phyloP scores from a whole-genome alignment of 2,797 vertebrate genomes.

The Brachyrhaphis roseni region DNA sequence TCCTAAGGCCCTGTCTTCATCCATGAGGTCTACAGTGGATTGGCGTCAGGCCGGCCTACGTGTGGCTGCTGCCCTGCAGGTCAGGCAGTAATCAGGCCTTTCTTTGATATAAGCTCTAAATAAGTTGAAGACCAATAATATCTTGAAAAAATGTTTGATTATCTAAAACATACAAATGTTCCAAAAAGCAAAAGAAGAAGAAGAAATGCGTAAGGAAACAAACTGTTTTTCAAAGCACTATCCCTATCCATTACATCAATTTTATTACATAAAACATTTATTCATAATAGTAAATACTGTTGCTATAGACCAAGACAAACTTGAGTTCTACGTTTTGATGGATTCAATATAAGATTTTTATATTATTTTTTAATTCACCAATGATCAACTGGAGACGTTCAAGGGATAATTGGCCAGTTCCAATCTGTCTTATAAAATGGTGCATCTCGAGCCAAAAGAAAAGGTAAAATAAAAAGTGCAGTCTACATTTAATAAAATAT shows the following conservation, averaged over 20 bases:
- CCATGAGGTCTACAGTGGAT: no score
- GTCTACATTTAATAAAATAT: slow-evolving; percentile 1
- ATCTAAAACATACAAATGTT: neutral
- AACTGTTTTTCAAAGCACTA: neutral
- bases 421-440: neutral
- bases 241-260: neutral
- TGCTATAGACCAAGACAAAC: neutral
- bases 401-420: neutral
- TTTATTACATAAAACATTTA: neutral
- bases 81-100: neutral
- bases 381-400: neutral
- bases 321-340: neutral
- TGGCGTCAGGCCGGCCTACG: no score
- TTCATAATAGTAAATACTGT: neutral
- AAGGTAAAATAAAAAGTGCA: neutral
- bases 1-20: no score
- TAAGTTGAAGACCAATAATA: neutral
- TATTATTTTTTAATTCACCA: neutral
- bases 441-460: neutral
- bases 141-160: neutral
- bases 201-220: neutral
- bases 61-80: no score
- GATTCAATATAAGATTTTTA: neutral
- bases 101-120: neutral
- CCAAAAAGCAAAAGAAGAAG: neutral